Conservation (phyloP, 2,888 invertebrate genomes). For the Spicauda simplicius region DNA sequence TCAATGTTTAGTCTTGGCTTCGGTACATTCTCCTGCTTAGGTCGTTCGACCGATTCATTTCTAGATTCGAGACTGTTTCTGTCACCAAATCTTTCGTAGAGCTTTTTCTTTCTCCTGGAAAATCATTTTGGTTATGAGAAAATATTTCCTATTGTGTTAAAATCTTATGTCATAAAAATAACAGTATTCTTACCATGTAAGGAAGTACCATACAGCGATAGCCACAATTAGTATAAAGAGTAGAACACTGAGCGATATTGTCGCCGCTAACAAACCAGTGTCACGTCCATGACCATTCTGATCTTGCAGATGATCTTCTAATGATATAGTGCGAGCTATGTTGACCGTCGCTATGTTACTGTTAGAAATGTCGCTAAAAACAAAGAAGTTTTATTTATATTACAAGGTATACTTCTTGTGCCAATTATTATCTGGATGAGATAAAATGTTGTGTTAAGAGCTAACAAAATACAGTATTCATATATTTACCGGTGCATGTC, state of each 20-base stretch:
- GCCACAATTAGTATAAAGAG: conserved; percentile 66
- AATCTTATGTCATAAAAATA: conserved; percentile 45
- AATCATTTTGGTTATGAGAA: conserved; percentile 38
- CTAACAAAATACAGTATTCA: no score
- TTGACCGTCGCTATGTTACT: conserved; percentile 54
- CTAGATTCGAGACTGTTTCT: conserved; percentile 61
- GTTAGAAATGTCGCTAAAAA: conserved; percentile 66
- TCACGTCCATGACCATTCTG: conserved; percentile 61
- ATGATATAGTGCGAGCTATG: conserved; percentile 61
- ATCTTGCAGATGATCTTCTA: conserved; percentile 72
- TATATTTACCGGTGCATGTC: not conserved
- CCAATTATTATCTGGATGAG: not conserved
- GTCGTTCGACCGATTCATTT: conserved; percentile 50
- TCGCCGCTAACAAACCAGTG: conserved; percentile 68
- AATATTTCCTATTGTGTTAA: not conserved
- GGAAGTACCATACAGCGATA: conserved; percentile 63
- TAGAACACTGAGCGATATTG: conserved; percentile 69
- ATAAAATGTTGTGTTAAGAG: not conserved
- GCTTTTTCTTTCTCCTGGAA: conserved; percentile 60
- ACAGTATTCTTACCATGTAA: conserved; percentile 69
- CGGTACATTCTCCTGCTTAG: conserved; percentile 51
- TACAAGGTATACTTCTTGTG: not conserved
- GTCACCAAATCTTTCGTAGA: conserved; percentile 66
- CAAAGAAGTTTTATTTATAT: conserved; percentile 16
- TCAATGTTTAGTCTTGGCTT: conserved; percentile 68